These are phyloP conservation scores for Drosophila atripex DNA, from an alignment of 2,888 invertebrate species.

Conservation along the genomic window DNA sequence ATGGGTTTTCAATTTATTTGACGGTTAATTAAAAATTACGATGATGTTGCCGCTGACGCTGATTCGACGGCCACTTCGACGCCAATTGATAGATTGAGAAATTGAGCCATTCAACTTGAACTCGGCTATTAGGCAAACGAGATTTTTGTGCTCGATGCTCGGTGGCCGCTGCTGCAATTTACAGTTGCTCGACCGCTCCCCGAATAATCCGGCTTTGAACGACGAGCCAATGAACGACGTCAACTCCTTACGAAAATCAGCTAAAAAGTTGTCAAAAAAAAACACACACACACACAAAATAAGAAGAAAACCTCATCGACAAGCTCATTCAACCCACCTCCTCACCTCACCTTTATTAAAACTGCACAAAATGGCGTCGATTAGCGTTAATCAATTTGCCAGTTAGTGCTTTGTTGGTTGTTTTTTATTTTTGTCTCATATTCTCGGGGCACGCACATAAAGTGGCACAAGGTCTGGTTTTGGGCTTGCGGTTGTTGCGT, in stretches of 20 bases:
- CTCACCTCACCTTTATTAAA: constrained; percentile 14
- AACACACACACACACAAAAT: too few species aligned
- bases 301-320: too few species aligned
- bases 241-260: constrained; percentile 55
- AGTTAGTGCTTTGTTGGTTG: constrained; percentile 23
- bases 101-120: constrained; percentile 81
- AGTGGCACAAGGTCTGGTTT: constrained; percentile 80
- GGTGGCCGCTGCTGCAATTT: constrained; percentile 56
- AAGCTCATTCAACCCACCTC: constrained; percentile 5
- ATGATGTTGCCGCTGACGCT: constrained; percentile 32
- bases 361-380: constrained; percentile 73
- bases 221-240: constrained; percentile 71
- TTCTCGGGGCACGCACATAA: constrained; percentile 61
- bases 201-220: constrained; percentile 31
- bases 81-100: constrained; percentile 70
- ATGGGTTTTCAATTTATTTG: constrained; percentile 63
- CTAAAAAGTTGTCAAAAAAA: constrained; percentile 28
- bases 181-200: constrained; percentile 66
- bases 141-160: constrained; percentile 57
- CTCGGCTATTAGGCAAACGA: constrained; percentile 82
- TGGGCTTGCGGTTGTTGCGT: constrained; percentile 53
- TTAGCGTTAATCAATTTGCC: constrained; percentile 77
- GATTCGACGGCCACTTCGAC: constrained; percentile 47
- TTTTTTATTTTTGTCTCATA: constrained; percentile 36
- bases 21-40: constrained; percentile 66